Percentiles rank a stretch among this genome's conserved stretches.
These are phyloP conservation scores for Tenthredo distinguenda DNA, from an alignment of 2,888 invertebrate genomes.

Conservation along the genomic window DNA sequence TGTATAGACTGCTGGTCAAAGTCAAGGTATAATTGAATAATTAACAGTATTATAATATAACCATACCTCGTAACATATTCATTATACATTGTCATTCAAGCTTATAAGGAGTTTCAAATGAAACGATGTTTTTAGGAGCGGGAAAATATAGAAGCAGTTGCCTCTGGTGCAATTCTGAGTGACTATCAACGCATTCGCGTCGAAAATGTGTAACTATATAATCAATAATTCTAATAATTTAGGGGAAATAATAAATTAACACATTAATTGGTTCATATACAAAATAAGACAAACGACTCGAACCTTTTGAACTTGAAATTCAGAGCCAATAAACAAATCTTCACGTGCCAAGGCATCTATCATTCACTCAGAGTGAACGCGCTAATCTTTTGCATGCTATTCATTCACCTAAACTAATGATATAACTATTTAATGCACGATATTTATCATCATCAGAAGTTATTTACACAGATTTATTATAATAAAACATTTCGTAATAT, in stretches of 20 bases:
- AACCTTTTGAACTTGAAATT: neutral
- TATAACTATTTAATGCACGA: conserved; percentile 4
- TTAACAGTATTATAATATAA: neutral
- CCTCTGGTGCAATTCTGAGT: conserved; percentile 98
- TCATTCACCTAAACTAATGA: neutral
- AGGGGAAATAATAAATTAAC: neutral
- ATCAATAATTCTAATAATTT: conserved; percentile 57
- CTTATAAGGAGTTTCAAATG: conserved; percentile 48
- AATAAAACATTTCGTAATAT: conserved; percentile 6
- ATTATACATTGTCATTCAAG: conserved; percentile 50
- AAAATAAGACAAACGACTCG: neutral
- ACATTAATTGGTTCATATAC: neutral
- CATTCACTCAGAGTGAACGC: neutral
- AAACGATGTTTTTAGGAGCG: conserved; percentile 81
- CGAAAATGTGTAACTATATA: conserved; percentile 94
- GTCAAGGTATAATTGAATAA: conserved; percentile 82
- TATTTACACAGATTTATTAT: neutral
- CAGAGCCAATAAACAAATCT: neutral
- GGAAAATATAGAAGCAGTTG: conserved; percentile 93
- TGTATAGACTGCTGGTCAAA: conserved; percentile 89
- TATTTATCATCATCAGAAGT: neutral
- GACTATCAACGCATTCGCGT: conserved; percentile 99
- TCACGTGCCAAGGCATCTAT: neutral
- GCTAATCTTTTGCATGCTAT: conserved; percentile 16
- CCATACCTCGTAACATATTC: conserved; percentile 16